Percentiles rank a stretch among this genome's conserved stretches.
phyloP scores from a whole-genome alignment of 2,113 vertebrate species.

The Myotis davidii region DNA sequence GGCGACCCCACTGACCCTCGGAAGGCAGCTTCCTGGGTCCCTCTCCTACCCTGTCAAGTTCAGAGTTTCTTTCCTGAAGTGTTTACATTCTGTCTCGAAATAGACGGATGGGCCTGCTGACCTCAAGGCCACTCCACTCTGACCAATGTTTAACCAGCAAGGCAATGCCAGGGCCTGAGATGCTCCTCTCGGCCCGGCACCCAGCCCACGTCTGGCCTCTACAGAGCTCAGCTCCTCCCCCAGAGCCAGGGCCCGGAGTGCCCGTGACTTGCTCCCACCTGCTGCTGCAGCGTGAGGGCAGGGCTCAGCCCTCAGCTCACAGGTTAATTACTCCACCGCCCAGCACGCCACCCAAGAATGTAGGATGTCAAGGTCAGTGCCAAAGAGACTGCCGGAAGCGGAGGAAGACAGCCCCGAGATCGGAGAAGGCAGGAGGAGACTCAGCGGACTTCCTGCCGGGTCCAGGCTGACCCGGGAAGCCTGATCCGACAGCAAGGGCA shows the following conservation, averaged over 20 bases:
- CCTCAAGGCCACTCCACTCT: not conserved
- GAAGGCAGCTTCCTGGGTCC: rapidly evolving
- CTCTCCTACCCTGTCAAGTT: not conserved
- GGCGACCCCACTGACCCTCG: not conserved
- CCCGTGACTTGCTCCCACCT: not conserved
- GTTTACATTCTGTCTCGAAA: not conserved
- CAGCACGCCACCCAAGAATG: not conserved
- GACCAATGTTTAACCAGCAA: not conserved
- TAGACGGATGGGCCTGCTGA: not conserved
- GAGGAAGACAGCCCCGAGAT: not conserved
- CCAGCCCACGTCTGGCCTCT: not conserved
- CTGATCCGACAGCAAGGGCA: not conserved
- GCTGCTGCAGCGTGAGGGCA: not conserved
- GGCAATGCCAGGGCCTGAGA: not conserved
- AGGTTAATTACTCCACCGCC: not conserved
- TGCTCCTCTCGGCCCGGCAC: not conserved
- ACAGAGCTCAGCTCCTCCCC: not conserved
- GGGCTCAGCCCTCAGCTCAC: not conserved
- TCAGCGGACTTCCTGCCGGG: not conserved
- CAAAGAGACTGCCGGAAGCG: not conserved
- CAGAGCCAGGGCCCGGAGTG: rapidly evolving
- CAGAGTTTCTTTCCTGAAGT: not conserved
- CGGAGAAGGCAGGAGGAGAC: not conserved
- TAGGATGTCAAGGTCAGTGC: not conserved
- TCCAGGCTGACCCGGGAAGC: not conserved